Evolutionary conservation across 2,797 vertebrate species (phyloP).

Genomic region (Molossus molossus): DNA sequence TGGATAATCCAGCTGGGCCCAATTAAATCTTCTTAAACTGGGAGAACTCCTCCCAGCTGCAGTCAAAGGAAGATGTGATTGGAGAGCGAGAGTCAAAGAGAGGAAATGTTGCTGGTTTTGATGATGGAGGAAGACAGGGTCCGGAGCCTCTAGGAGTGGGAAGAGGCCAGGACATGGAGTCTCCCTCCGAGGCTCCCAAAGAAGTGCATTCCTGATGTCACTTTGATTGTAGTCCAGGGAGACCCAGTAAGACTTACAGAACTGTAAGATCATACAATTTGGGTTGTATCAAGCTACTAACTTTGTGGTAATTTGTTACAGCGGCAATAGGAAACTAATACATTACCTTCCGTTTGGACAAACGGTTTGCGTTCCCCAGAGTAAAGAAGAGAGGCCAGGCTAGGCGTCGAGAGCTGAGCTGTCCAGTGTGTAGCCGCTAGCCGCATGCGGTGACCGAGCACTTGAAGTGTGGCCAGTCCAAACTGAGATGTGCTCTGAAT

Average conservation of each 20-base stretch:
- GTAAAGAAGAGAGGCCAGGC: background rate
- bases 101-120: background rate
- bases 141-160: background rate
- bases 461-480: background rate
- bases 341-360: background rate
- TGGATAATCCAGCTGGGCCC: background rate
- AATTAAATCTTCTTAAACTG: background rate
- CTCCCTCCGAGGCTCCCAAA: background rate
- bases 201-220: background rate
- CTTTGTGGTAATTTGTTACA: background rate
- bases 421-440: background rate
- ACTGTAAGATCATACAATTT: background rate
- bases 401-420: background rate
- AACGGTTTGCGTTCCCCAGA: background rate
- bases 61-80: background rate
- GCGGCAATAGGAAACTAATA: background rate
- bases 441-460: background rate
- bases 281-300: background rate
- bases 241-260: background rate
- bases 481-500: background rate
- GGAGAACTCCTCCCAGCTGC: background rate
- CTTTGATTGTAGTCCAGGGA: background rate
- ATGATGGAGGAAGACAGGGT: background rate
- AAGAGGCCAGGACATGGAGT: background rate
- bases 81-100: background rate